Conservation (phyloP, 2,113 vertebrate genomes). For the Carassius auratus region DNA sequence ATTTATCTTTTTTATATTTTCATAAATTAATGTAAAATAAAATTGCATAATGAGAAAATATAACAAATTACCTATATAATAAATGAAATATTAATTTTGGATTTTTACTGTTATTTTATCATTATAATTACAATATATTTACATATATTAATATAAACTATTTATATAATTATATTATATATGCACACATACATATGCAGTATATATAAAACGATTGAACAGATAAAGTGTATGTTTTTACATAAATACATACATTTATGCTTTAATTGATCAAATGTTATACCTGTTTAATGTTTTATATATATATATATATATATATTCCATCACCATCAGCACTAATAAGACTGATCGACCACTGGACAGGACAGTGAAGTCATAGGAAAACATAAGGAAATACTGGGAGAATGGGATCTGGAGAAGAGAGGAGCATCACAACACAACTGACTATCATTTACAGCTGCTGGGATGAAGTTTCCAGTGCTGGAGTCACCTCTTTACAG, state of each 20-base stretch:
- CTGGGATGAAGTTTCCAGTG: not conserved
- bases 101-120: no score
- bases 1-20: not conserved
- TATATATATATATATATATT: not conserved
- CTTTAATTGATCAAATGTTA: no score
- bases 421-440: not conserved
- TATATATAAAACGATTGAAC: no score
- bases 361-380: not conserved
- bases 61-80: no score
- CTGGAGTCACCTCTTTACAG: slow-evolving; percentile 87
- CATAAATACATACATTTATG: no score
- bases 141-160: not conserved
- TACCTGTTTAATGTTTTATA: no score
- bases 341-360: not conserved
- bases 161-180: not conserved
- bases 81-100: no score
- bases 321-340: not conserved
- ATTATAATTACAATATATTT: no score
- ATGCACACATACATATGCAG: no score
- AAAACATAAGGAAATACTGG: not conserved
- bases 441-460: not conserved
- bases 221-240: no score
- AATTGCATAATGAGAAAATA: not conserved
- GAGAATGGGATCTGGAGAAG: not conserved
- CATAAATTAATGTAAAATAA: not conserved